Percentiles rank a stretch among this genome's conserved stretches.
phyloP scores from a whole-genome alignment of 2,113 vertebrate species.

The Corythornis cristatus region DNA sequence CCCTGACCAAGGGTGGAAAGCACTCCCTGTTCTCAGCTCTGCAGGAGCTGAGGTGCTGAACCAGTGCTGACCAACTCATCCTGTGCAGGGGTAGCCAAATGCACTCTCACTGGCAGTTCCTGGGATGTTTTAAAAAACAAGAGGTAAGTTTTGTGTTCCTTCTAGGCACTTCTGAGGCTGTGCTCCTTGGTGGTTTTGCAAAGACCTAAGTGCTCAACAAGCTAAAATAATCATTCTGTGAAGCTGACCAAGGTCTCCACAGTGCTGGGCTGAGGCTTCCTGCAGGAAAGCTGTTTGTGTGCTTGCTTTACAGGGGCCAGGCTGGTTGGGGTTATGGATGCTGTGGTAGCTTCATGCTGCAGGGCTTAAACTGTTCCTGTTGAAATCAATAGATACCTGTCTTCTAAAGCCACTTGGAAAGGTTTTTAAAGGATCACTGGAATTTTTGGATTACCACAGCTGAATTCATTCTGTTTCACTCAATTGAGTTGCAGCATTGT shows the following conservation, averaged over 20 bases:
- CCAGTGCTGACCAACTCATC: fast-evolving
- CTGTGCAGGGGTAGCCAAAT: neutral
- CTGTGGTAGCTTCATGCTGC: neutral
- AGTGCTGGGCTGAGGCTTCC: neutral
- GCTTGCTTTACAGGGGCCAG: neutral
- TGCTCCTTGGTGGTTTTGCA: neutral
- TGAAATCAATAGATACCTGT: neutral
- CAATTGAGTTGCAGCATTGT: constrained; percentile 22
- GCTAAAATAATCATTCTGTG: neutral
- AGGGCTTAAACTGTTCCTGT: neutral
- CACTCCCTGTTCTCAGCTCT: neutral
- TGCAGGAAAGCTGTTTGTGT: neutral
- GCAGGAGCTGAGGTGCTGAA: neutral
- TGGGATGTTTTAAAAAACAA: neutral
- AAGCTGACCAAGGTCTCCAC: fast-evolving
- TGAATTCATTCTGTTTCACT: constrained; percentile 28
- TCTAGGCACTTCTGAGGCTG: neutral
- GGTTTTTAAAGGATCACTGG: neutral
- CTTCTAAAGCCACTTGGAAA: neutral
- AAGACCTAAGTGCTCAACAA: neutral
- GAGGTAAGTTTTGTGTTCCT: neutral
- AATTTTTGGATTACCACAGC: neutral
- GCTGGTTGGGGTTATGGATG: neutral
- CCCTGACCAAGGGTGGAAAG: neutral
- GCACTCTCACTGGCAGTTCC: neutral